Evolutionary conservation across 2,797 vertebrate genomes (phyloP).

Genomic region (Anguilla marmorata): DNA sequence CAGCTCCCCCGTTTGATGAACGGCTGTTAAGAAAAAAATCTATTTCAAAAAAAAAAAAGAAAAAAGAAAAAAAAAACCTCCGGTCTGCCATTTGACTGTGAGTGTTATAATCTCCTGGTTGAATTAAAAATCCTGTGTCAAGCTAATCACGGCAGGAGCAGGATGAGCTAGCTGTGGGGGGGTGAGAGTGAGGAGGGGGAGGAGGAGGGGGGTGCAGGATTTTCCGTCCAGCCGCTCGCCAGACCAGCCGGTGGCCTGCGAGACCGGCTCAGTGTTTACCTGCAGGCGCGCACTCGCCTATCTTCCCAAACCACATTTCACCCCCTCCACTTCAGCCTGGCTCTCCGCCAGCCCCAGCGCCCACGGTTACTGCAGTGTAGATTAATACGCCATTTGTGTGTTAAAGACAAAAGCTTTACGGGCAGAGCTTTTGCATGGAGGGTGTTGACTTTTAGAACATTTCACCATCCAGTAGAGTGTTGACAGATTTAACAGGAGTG

Average conservation of each 20-base stretch:
- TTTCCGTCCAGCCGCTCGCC: not conserved
- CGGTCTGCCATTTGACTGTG: not conserved
- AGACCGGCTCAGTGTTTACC: not conserved
- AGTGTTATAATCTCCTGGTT: not conserved
- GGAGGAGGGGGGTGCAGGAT: not conserved
- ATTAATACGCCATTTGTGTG: not conserved
- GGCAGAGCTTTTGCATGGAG: not conserved
- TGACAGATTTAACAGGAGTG: not conserved
- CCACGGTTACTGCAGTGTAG: not conserved
- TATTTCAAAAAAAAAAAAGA: slow-evolving; percentile 14
- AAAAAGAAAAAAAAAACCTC: not conserved
- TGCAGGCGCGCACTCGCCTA: not conserved
- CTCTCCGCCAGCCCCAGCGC: not conserved
- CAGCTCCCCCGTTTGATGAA: slow-evolving; percentile 5
- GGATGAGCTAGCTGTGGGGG: not conserved
- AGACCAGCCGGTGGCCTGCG: not conserved
- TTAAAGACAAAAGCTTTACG: not conserved
- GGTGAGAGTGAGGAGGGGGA: not conserved
- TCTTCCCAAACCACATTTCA: slow-evolving; percentile 21
- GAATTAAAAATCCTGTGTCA: slow-evolving; percentile 1
- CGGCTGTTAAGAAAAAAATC: slow-evolving; percentile 12
- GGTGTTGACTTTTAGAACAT: not conserved
- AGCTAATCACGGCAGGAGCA: slow-evolving; percentile 11
- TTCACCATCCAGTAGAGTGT: not conserved
- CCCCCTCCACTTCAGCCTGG: not conserved